Base-by-base conservation (phyloP, 2,888 invertebrate species). In the Troglohyphantes excavatus region DNA sequence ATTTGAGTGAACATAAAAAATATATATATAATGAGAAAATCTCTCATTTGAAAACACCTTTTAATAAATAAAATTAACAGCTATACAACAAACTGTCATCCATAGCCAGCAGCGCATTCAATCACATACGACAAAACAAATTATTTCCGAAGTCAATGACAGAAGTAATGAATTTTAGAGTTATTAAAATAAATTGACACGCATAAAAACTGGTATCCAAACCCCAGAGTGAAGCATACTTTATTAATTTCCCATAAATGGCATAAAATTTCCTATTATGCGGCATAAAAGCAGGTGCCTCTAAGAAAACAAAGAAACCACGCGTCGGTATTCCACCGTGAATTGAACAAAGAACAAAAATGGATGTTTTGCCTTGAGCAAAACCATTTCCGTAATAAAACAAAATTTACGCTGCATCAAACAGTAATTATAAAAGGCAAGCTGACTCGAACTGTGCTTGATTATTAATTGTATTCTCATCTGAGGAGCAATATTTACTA, bases 381-480 rank as follows among this genome's bases (percentile, higher is more conserved):
- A 65, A 79, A 81, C 79, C 46, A 29, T 81, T 73, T 21, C 33
- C 7, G 29, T 29, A 70, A 79, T 86, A 86, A 87, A 87, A 81
- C 46, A 46, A 87, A 87, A 73, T 81, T 87, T 81, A 87, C 73
- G 53, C 39, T 65, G 7, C 87, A 81, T 87, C 81, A 67, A 87
- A 81, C 73, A 87, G 87, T 87, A 87, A 87, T 87, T 87, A 87
- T 81, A 73, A 88, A 88, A 53, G 39, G 75, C 46, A 78, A 70
- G 86, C 63, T 86, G 86, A 78, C 61, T 78, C 59, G 81, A 59
- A 67, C 72, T 61, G 82, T 68, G 82, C 67, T 63, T 67, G 88
- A 68, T 73, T 82, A 82, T 88, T 88, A 82, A 88, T 88, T 88
- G 88, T 65, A 76, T 88, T 82, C 82, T 23, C 67, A 23, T 72